Conservation (phyloP, 2,113 vertebrate genomes). For the Polypterus senegalus region DNA sequence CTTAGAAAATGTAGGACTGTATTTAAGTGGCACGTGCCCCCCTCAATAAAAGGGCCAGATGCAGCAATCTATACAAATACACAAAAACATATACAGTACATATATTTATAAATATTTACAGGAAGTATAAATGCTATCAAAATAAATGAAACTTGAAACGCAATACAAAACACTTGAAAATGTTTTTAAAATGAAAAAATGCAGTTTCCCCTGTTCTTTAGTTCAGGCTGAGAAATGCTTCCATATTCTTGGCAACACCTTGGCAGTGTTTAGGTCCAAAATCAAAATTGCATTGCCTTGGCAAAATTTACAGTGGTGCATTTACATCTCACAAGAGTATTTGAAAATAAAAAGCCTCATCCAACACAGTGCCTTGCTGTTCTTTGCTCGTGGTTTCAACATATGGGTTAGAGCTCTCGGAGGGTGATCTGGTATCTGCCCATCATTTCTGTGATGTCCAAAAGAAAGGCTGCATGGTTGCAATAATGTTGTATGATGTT, state of each 20-base stretch:
- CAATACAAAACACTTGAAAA: conserved; percentile 14
- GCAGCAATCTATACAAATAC: too few species aligned
- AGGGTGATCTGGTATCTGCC: conserved; percentile 82
- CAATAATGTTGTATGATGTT: conserved; percentile 96
- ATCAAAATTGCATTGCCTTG: neutral
- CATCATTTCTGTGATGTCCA: conserved; percentile 68
- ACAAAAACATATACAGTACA: conserved; percentile 33
- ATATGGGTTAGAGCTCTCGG: conserved; percentile 65
- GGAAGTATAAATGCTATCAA: conserved; percentile 43
- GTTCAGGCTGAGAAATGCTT: conserved; percentile 10
- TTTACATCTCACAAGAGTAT: conserved; percentile 9
- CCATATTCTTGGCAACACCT: conserved; percentile 17
- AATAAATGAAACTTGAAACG: conserved; percentile 26
- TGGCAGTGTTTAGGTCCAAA: conserved; percentile 33
- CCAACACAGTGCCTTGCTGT: neutral
- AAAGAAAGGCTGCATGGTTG: conserved; percentile 87
- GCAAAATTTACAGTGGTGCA: neutral
- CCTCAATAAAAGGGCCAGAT: conserved; percentile 1
- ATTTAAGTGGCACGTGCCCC: neutral
- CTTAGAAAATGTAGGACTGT: neutral
- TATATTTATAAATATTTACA: conserved; percentile 5
- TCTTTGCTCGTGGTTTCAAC: neutral
- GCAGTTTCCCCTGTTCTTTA: neutral
- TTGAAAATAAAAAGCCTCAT: conserved; percentile 10
- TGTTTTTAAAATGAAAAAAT: conserved; percentile 13